Evolutionary conservation across 2,797 vertebrate species (phyloP).

Genomic region (Dermochelys coriacea): DNA sequence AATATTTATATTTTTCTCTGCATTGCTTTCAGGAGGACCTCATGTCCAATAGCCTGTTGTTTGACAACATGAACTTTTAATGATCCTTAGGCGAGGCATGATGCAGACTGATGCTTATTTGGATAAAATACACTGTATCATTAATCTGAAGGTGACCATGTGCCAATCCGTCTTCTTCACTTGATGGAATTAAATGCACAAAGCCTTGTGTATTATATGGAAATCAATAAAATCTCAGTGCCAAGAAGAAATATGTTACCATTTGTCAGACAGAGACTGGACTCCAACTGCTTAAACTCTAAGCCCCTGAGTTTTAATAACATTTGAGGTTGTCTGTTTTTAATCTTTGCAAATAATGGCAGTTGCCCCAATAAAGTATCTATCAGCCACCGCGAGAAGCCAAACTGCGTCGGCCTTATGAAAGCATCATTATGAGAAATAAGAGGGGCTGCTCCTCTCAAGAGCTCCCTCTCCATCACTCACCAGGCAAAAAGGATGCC

Average conservation of each 20-base stretch:
- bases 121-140: neutral
- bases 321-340: neutral
- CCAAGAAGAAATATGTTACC: neutral
- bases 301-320: neutral
- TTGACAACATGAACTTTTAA: neutral
- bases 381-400: neutral
- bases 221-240: neutral
- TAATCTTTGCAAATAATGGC: neutral
- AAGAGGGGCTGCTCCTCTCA: neutral
- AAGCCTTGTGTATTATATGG: neutral
- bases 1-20: neutral
- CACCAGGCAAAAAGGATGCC: neutral
- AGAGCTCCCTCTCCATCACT: neutral
- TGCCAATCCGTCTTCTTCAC: neutral
- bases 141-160: neutral
- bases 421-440: fast-evolving
- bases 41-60: fast-evolving
- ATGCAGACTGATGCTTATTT: neutral
- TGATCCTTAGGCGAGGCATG: neutral
- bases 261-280: neutral
- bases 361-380: neutral
- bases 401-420: fast-evolving
- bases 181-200: neutral
- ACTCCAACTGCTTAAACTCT: neutral
- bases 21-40: neutral